Evolutionary conservation across 1,140 invertebrate species (phyloP).

Genomic region (Alviniconcha marisindica): DNA sequence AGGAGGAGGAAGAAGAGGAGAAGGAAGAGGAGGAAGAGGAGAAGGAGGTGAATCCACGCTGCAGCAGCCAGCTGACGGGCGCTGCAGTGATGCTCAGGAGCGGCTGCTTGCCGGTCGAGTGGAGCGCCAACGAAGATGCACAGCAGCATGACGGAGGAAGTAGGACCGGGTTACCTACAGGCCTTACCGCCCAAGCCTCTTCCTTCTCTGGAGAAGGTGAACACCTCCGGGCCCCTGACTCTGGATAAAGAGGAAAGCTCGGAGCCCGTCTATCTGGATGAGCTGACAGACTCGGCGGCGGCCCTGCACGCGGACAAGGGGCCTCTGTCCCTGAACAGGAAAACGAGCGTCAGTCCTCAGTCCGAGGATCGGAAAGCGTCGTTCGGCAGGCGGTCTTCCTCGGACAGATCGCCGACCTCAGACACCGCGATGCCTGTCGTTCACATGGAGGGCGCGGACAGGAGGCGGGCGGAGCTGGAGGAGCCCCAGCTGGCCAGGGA

Average conservation of each 20-base stretch:
- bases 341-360: neutral
- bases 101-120: neutral
- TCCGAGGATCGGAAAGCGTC: neutral
- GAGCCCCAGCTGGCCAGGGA: constrained; percentile 20
- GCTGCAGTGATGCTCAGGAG: neutral
- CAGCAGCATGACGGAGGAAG: constrained; percentile 22
- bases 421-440: too few species aligned
- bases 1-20: too few species aligned
- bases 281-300: neutral
- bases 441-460: neutral
- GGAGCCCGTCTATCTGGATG: neutral
- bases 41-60: neutral
- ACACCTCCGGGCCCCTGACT: neutral
- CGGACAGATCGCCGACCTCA: too few species aligned
- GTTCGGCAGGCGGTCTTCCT: neutral
- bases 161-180: neutral
- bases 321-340: neutral
- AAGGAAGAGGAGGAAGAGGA: neutral
- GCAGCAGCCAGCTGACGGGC: neutral
- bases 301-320: neutral
- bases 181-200: neutral
- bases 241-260: neutral
- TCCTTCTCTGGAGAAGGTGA: neutral
- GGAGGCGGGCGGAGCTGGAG: neutral
- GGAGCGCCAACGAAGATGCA: neutral